Evolutionary conservation across 1,140 invertebrate species (phyloP), one percentile per base, ranked within the genome.

Genomic region (Calliopsis andreniformis): DNA sequence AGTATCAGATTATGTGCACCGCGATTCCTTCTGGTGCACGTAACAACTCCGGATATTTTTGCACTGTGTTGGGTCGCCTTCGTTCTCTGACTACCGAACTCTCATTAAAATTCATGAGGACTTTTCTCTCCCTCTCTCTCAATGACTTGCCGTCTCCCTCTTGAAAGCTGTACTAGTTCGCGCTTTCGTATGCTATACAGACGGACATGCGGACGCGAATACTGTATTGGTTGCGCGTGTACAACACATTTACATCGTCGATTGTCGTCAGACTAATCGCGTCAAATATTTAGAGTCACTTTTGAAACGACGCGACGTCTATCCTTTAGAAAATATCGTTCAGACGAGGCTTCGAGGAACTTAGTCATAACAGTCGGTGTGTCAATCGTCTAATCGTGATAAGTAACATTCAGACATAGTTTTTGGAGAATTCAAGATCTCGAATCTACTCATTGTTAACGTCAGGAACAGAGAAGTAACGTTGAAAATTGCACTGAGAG

Each of bases 81-180:
- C 79, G 78, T 84, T 78, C 76, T 77, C 64, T 63, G 79, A 85
- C 81, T 85, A 83, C 78, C 80, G 77, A 86, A 86, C 83, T 77
- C 81, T 85, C 85, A 81, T 86, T 86, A 86, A 86, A 85, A 87
- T 87, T 86, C 80, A 85, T 83, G 79, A 85, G 77, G 63, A 55
- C 76, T 39, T 16, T 42, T 25, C 28, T 55, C 43, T 51, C 43
- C 39, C 61, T 62, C 2, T 18, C 28, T 23, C 1, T 55, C 16
- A 25, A 3, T 10, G 10, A 3, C 12, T 58, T 58, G 16, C 20
- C 20, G 3, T 3, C 14, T 42, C 18, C 16, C 42, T 53, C 35
- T n/a, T 25, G n/a, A 61, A 39, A 49, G 42, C 25, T 32, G 32
- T 45, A 23, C 18, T 14, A 35, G 39, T 35, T 25, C 16, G 42